Evolutionary conservation across 2,888 invertebrate species (phyloP), one percentile per base, ranked within the genome.

Genomic region (Branchipolynoe longqiensis): DNA sequence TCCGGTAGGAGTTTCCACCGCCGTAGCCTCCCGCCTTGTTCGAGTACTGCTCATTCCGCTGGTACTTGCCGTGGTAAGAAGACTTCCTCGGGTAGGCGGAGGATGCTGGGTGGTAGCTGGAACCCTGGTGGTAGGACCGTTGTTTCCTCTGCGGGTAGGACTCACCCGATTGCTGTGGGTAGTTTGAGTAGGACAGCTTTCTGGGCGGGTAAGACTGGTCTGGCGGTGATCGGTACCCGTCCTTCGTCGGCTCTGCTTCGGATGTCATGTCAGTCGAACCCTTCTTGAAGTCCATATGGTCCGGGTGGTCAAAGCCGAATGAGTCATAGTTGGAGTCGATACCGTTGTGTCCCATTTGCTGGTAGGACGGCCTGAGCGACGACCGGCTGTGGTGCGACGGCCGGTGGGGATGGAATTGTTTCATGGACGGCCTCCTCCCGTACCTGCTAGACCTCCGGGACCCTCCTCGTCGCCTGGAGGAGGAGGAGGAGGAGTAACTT

Each of bases 61-160:
- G 38, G 2, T 12, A 14, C 69, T 69, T 69, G 33, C 38, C 69
- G 18, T 36, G 38, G 69, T 22, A 8, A 14, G 69, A 69, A 4
- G 33, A 14, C 36, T 69, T 69, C 18, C 69, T 38, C 22, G 12
- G 2, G 69, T 33, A 69, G 2, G 6, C 3, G 62, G 25, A 62
- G 62, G 62, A 62, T 1, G 25, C 62, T 1, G 28, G 62, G 25
- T 31, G 62, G 62, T 62, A 62, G 62, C 25, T 62, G 62, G 62
- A 62, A 31, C 28, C 14, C 1, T 1, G 1, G 14, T 28, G 25
- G 31, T 25, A 62, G 4, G 58, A n/a, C 28, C n/a, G n/a, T n/a
- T n/a, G n/a, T n/a, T n/a, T n/a, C n/a, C n/a, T n/a, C n/a, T n/a
- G n/a, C n/a, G n/a, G n/a, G n/a, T n/a, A n/a, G n/a, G n/a, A n/a